phyloP scores from a whole-genome alignment of 2,888 invertebrate genomes.

The Gonocerus acuteangulatus region DNA sequence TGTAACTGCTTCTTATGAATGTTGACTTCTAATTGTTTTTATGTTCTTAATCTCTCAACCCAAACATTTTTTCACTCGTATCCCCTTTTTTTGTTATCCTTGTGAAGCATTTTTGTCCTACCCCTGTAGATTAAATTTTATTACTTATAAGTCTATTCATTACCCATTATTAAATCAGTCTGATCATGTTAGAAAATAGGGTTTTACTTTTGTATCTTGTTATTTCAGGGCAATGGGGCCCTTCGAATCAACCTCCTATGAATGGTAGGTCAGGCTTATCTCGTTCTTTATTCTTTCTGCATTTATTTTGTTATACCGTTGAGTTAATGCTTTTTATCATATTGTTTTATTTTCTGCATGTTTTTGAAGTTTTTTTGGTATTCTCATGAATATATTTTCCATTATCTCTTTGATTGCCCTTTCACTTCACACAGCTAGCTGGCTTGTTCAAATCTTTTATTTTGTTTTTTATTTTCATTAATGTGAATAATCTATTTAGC shows the following conservation, averaged over 20 bases:
- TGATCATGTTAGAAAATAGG: conserved; percentile 7
- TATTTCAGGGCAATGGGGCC: conserved; percentile 40
- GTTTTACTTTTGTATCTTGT: conserved; percentile 27
- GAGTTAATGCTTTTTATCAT: conserved; percentile 17
- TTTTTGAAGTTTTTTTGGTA: too few species aligned
- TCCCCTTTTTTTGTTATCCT: too few species aligned
- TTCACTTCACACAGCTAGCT: too few species aligned
- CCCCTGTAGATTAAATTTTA: background rate
- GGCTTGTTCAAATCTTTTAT: too few species aligned
- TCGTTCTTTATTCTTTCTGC: conserved; percentile 29
- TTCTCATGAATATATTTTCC: too few species aligned
- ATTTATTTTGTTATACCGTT: conserved; percentile 29
- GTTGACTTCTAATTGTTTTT: too few species aligned
- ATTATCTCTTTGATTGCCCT: too few species aligned
- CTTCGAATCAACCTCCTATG: conserved; percentile 40
- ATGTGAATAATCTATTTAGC: too few species aligned
- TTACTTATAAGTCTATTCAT: background rate
- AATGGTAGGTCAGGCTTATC: conserved; percentile 39
- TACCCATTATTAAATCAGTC: background rate
- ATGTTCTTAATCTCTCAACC: too few species aligned
- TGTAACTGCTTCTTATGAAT: too few species aligned
- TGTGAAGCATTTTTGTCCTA: background rate
- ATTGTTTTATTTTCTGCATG: conserved; percentile 6
- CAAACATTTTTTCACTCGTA: too few species aligned
- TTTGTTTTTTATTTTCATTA: too few species aligned